These are phyloP conservation scores for Tetragonula carbonaria DNA, from an alignment of 2,888 invertebrate species.

Conservation along the genomic window DNA sequence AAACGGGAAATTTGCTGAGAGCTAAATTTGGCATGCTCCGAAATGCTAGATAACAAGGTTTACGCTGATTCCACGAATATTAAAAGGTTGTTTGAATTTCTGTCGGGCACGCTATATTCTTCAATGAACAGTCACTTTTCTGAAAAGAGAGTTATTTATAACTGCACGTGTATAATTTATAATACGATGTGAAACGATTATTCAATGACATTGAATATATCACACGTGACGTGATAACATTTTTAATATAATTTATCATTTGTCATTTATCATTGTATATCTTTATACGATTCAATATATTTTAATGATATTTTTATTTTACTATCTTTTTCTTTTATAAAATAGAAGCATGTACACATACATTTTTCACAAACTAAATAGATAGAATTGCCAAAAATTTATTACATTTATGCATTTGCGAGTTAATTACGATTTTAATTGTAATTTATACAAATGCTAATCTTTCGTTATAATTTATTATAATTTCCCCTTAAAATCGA, in stretches of 20 bases:
- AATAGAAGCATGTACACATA: background rate
- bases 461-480: too few species aligned
- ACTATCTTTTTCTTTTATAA: background rate
- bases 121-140: background rate
- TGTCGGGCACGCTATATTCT: background rate
- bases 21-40: background rate
- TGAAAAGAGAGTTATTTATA: background rate
- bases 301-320: background rate
- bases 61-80: background rate
- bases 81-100: background rate
- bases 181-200: background rate
- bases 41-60: background rate
- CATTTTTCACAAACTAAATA: background rate
- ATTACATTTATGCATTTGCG: background rate
- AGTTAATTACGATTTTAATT: too few species aligned
- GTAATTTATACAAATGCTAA: too few species aligned
- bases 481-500: too few species aligned
- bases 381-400: background rate
- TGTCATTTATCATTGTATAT: too few species aligned
- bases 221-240: background rate
- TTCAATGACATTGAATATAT: background rate
- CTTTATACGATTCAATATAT: too few species aligned
- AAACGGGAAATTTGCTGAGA: background rate
- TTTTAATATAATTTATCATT: too few species aligned
- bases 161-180: background rate